Conservation (phyloP, 2,797 vertebrate species). For the Hylomyscus alleni region DNA sequence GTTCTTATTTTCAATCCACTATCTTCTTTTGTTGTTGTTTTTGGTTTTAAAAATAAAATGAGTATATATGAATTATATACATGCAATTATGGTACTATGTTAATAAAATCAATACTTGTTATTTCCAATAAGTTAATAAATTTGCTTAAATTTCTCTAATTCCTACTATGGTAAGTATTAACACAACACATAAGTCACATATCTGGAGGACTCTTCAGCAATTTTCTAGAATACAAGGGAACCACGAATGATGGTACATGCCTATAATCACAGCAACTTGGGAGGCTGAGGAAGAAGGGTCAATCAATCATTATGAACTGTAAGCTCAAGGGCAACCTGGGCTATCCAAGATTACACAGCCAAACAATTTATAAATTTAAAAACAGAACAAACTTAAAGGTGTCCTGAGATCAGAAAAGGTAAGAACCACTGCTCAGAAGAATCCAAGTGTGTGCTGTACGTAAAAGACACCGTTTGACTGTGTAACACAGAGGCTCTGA, state of each 20-base stretch:
- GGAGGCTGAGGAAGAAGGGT: neutral
- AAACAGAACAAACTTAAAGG: neutral
- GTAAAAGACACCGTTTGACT: constrained; percentile 44
- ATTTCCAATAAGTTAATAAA: constrained; percentile 52
- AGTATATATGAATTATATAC: neutral
- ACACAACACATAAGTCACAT: neutral
- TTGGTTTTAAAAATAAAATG: constrained; percentile 29
- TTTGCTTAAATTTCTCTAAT: constrained; percentile 34
- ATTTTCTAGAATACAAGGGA: neutral
- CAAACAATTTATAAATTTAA: neutral
- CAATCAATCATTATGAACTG: neutral
- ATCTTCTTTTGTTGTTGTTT: neutral
- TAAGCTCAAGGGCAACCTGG: neutral
- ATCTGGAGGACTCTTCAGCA: neutral
- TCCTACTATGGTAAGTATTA: constrained; percentile 12
- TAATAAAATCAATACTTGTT: neutral
- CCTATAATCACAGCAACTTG: neutral
- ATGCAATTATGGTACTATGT: neutral
- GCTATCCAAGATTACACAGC: neutral
- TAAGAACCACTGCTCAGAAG: constrained; percentile 1
- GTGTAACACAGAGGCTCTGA: neutral
- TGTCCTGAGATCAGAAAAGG: neutral
- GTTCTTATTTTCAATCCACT: neutral
- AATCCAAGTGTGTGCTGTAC: neutral
- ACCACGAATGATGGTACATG: neutral